phyloP scores from a whole-genome alignment of 2,113 vertebrate genomes.

The Oxygymnocypris stewartii region DNA sequence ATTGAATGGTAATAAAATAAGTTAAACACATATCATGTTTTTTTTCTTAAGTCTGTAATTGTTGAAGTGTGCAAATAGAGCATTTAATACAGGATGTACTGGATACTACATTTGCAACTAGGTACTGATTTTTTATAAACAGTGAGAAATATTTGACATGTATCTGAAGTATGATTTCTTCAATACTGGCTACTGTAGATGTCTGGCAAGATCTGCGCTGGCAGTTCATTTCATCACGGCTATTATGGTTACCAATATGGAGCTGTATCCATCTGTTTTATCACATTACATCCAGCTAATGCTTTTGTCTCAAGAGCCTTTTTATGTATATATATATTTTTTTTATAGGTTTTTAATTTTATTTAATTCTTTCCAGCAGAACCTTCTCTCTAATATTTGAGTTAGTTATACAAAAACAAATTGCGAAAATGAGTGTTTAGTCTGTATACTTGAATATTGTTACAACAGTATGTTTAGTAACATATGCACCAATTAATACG shows the following conservation, averaged over 20 bases:
- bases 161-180: neutral
- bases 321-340: neutral
- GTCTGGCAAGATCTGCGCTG: neutral
- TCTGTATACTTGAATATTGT: neutral
- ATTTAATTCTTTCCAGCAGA: neutral
- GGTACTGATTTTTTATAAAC: neutral
- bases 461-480: neutral
- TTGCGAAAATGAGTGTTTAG: neutral
- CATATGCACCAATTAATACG: neutral
- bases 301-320: neutral
- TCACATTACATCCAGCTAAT: constrained; percentile 12
- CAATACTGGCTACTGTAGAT: neutral
- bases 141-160: neutral
- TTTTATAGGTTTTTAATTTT: neutral
- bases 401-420: neutral
- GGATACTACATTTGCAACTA: neutral
- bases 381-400: neutral
- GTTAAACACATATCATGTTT: too few relatives aligned
- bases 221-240: neutral
- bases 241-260: constrained; percentile 1
- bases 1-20: too few relatives aligned
- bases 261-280: neutral
- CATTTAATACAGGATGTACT: neutral
- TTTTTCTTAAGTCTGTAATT: too few relatives aligned
- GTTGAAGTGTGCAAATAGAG: too few relatives aligned